Percentiles rank a stretch among this genome's conserved stretches.
phyloP scores from a whole-genome alignment of 2,888 invertebrate genomes.

The Chymomyza caudatula region DNA sequence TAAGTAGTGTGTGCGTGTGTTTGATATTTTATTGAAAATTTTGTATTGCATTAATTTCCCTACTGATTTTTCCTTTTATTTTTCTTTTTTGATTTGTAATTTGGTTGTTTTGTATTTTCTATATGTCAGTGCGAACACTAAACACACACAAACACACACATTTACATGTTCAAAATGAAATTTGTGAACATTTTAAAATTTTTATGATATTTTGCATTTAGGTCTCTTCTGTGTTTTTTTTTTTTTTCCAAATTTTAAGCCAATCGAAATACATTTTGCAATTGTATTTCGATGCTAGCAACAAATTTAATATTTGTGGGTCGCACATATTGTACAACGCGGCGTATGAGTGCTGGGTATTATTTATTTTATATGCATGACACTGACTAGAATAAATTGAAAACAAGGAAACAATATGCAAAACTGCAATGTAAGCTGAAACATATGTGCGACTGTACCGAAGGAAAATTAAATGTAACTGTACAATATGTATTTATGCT shows the following conservation, averaged over 20 bases:
- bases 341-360: not conserved
- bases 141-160: not conserved
- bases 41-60: slow-evolving; percentile 42
- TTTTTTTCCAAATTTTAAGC: not conserved
- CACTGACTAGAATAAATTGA: not conserved
- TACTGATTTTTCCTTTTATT: not conserved
- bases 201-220: not conserved
- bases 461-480: not conserved
- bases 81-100: too few species aligned
- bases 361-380: not conserved
- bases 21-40: slow-evolving; percentile 53
- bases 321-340: not conserved
- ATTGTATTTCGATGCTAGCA: not conserved
- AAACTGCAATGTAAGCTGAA: not conserved
- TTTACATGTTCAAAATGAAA: not conserved
- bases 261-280: not conserved
- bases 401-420: not conserved
- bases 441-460: not conserved
- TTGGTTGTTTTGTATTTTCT: slow-evolving; percentile 28
- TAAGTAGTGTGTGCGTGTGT: slow-evolving; percentile 15
- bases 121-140: not conserved
- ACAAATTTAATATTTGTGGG: not conserved
- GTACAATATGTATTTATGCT: not conserved
- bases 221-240: not conserved
- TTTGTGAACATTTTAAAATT: not conserved